Evolutionary conservation across 2,797 vertebrate species (phyloP).

Genomic region (Coluber constrictor): DNA sequence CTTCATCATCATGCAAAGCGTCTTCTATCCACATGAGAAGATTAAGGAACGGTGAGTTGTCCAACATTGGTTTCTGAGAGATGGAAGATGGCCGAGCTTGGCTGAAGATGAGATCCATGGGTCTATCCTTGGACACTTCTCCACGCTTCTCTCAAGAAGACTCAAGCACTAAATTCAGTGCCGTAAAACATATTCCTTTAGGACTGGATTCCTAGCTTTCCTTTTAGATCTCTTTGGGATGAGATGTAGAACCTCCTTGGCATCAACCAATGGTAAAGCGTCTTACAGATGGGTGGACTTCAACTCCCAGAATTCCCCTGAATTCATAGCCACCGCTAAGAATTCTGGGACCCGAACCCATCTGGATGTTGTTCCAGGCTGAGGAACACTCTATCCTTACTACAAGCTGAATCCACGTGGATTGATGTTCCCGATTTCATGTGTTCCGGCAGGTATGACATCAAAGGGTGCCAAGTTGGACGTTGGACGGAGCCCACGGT

Average conservation of each 20-base stretch:
- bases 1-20: slow-evolving; percentile 89
- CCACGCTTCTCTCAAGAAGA: background rate
- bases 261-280: background rate
- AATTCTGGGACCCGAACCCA: background rate
- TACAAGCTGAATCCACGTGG: background rate
- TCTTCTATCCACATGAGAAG: slow-evolving; percentile 85
- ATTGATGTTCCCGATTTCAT: background rate
- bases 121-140: too few relatives aligned
- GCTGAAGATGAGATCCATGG: background rate
- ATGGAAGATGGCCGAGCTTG: background rate
- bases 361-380: background rate
- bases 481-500: slow-evolving; percentile 81
- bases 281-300: background rate
- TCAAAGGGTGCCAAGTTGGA: slow-evolving; percentile 86
- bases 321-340: background rate
- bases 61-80: rapidly evolving
- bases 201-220: background rate
- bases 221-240: background rate
- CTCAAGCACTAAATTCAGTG: background rate
- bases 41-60: slow-evolving; percentile 78
- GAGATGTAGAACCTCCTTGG: background rate
- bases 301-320: background rate
- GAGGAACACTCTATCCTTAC: background rate
- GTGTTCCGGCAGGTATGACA: slow-evolving; percentile 78
- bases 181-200: background rate